Evolutionary conservation across 2,888 invertebrate species (phyloP).

Genomic region (Idaea biselata): DNA sequence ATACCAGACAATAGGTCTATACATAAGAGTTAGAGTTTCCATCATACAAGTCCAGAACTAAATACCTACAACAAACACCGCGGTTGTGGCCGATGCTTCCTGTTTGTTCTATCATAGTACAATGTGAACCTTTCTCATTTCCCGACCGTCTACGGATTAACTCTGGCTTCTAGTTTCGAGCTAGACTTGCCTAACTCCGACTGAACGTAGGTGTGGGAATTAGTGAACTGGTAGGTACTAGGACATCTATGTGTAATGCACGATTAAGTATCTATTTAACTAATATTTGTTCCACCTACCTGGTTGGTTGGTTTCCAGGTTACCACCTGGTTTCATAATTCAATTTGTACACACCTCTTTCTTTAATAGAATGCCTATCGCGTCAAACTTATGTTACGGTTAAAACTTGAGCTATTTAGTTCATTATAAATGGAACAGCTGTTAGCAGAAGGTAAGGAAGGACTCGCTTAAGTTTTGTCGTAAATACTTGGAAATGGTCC

Average conservation of each 20-base stretch:
- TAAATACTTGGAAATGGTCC: slow-evolving; percentile 44
- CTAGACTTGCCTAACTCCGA: not conserved
- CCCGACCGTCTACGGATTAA: not conserved
- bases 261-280: not conserved
- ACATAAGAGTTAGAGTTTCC: not conserved
- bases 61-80: slow-evolving; percentile 3
- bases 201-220: not conserved
- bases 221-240: not conserved
- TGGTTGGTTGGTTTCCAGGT: not conserved
- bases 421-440: slow-evolving; percentile 42
- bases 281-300: not conserved
- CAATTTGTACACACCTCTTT: not conserved
- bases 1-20: not conserved
- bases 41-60: not conserved
- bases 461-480: slow-evolving; percentile 42
- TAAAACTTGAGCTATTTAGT: slow-evolving; percentile 48
- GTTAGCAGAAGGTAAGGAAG: slow-evolving; percentile 23
- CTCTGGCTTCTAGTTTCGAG: not conserved
- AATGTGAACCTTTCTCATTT: not conserved
- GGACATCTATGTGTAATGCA: not conserved
- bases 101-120: not conserved
- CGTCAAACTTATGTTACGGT: slow-evolving; percentile 18
- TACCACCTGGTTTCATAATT: not conserved
- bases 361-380: slow-evolving; percentile 3
- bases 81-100: not conserved